Evolutionary conservation across 2,797 vertebrate genomes (phyloP), one percentile per base, ranked within the genome.

Genomic region (Sebastes elongatus): DNA sequence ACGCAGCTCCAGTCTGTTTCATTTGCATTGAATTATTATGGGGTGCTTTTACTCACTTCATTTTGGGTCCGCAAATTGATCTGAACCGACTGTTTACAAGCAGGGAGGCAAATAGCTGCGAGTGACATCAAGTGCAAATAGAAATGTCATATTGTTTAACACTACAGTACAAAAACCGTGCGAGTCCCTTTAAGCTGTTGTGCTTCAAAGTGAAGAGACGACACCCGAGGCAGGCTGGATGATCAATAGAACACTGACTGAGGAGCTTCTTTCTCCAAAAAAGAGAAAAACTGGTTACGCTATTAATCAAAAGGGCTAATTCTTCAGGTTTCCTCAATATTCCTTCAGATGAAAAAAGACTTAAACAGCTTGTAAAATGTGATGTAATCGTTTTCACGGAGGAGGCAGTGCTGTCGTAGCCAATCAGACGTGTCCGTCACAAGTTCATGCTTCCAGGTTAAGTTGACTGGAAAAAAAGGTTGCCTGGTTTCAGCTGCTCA

Each of bases 101-200:
- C 5, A 27, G 28, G 46, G 49, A 42, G 22, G 73, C 59, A 78
- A 84, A 88, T 30, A 46, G 82, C 78, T 73, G 68, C 59, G 2
- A 89, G 75, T 62, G 71, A 81, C 78, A 82, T 80, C 14, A 14
- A 79, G 79, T 61, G 79, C 82, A 88, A 88, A 85, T 68, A 81
- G 73, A 90, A 86, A 83, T 76, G 80, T 87, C 80, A 80, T 49
- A 65, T 61, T 63, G 83, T 81, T 78, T 27, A 74, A 74, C 69
- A 22, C 71, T 46, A 60, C 78, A 71, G 71, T 56, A 49, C 64
- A 68, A 74, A 74, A 49, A 46, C 7, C 7, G 42, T 25, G 63
- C 7, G n/a, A 72, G 75, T 71, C 59, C 76, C 67, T 35, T 23
- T 71, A 18, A 53, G 84, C 82, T 46, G 76, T 27, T 70, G 66